Conservation (phyloP, 2,888 invertebrate species). For the Gnatocerus cornutus region DNA sequence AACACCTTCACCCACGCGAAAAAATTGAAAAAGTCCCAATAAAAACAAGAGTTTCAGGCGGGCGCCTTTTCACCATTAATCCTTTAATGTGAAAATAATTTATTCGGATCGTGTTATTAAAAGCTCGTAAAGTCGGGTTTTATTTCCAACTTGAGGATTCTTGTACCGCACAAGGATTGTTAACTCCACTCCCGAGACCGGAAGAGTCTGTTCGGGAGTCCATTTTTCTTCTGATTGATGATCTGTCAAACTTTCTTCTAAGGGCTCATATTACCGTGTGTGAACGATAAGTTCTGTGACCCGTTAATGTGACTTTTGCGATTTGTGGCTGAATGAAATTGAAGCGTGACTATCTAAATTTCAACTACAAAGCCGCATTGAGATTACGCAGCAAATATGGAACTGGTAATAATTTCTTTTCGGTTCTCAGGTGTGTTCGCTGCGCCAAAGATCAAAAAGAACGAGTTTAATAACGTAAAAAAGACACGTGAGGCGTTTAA, state of each 20-base stretch:
- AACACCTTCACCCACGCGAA: constrained; percentile 26
- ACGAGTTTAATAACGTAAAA: too few species aligned
- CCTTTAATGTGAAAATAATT: constrained; percentile 38
- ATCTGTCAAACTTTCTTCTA: neutral
- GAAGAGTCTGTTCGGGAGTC: neutral
- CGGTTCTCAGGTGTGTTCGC: neutral
- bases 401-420: constrained; percentile 2
- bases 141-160: neutral
- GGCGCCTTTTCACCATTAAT: neutral
- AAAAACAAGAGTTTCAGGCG: neutral
- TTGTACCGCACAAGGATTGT: constrained; percentile 3
- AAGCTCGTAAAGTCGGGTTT: constrained; percentile 29
- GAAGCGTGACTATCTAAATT: constrained; percentile 5
- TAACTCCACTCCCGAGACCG: neutral
- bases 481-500: neutral
- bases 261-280: neutral
- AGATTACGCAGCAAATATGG: constrained; percentile 4
- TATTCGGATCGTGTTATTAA: constrained; percentile 35
- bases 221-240: constrained; percentile 6
- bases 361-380: neutral
- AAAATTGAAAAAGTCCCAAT: neutral
- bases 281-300: constrained; percentile 7
- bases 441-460: neutral
- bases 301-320: neutral
- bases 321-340: neutral